Percentiles rank a stretch among this genome's conserved stretches.
Conservation (phyloP, 2,888 invertebrate species). For the Mesodorylaimus sp. region DNA sequence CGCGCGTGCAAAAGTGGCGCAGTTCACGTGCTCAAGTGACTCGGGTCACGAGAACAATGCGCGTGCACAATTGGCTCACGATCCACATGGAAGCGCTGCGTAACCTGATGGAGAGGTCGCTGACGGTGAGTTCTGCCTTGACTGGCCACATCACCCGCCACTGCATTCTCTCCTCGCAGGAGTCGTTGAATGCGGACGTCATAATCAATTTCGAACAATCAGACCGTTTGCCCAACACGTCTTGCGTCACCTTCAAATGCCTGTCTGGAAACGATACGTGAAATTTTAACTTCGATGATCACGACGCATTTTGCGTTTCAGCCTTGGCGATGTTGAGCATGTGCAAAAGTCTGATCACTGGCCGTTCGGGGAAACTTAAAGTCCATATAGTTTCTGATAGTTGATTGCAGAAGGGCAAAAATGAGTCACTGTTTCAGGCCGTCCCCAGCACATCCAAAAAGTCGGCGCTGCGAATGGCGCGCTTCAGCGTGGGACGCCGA, state of each 20-base stretch:
- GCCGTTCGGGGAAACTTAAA: constrained; percentile 31
- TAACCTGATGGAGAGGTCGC: constrained; percentile 32
- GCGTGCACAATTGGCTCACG: too few species aligned
- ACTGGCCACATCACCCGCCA: too few species aligned
- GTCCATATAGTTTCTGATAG: background rate
- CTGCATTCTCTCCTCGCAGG: too few species aligned
- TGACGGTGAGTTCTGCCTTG: constrained; percentile 25
- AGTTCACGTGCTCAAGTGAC: too few species aligned
- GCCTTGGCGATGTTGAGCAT: constrained; percentile 29
- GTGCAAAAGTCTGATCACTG: constrained; percentile 35
- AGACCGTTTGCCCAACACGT: background rate
- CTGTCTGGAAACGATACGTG: background rate
- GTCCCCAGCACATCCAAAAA: constrained; percentile 34
- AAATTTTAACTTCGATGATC: background rate
- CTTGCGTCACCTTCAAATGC: background rate
- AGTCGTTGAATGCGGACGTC: background rate
- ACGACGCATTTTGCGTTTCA: background rate
- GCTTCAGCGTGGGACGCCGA: constrained; percentile 40
- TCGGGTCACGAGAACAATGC: too few species aligned
- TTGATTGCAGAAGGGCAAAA: too few species aligned
- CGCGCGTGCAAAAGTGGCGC: too few species aligned
- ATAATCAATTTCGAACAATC: background rate
- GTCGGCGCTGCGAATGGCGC: constrained; percentile 36
- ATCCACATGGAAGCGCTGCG: constrained; percentile 31
- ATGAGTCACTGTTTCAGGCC: too few species aligned